Conservation (phyloP, 1,140 invertebrate genomes). For the Tenebrio molitor region DNA sequence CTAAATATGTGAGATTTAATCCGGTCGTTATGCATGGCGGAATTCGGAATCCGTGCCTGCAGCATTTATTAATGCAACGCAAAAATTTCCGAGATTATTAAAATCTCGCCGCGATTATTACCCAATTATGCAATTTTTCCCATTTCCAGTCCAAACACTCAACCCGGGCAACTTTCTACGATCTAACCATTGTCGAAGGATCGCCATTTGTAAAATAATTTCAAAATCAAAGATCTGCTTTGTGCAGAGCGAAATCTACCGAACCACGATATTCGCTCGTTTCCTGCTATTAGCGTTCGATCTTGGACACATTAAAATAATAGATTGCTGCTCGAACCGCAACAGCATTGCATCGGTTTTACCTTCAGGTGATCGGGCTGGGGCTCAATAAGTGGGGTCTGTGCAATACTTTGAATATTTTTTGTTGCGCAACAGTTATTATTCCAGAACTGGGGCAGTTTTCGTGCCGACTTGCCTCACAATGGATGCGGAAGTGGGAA, state of each 20-base stretch:
- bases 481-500: slow-evolving; percentile 17
- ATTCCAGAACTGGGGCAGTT: slow-evolving; percentile 13
- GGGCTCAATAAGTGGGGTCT: not conserved
- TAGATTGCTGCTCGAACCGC: not conserved
- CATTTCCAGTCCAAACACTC: not conserved
- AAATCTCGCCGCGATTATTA: slow-evolving; percentile 5
- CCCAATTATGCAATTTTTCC: slow-evolving; percentile 31
- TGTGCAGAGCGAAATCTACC: not conserved
- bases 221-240: not conserved
- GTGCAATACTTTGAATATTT: slow-evolving; percentile 18
- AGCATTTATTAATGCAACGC: not conserved
- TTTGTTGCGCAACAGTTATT: slow-evolving; percentile 5
- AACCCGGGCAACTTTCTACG: slow-evolving; percentile 9
- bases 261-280: slow-evolving; percentile 19
- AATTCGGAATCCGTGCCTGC: not conserved
- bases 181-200: not conserved
- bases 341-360: slow-evolving; percentile 11
- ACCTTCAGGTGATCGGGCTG: not conserved
- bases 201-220: slow-evolving; percentile 6
- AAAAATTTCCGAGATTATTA: slow-evolving; percentile 22
- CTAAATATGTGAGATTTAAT: not conserved
- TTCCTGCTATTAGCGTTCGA: slow-evolving; percentile 12
- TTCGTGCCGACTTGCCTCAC: not conserved
- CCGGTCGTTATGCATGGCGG: not conserved
- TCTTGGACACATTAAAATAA: slow-evolving; percentile 28